phyloP scores from a whole-genome alignment of 1,140 invertebrate genomes.

The Hyles euphorbiae region DNA sequence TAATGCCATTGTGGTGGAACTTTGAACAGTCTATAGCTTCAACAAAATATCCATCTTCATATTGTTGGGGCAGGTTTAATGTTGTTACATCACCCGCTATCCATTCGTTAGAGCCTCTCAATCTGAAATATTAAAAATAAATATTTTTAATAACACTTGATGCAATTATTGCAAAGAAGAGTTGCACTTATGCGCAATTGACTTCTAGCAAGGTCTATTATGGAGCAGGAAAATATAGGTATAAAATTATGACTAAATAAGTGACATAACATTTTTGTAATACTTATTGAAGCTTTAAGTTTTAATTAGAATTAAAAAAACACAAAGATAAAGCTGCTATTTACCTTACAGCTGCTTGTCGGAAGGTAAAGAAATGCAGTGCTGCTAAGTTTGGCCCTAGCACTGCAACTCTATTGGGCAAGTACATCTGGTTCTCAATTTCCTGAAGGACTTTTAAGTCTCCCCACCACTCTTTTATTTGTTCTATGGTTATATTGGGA shows the following conservation, averaged over 20 bases:
- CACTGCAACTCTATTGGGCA: constrained; percentile 44
- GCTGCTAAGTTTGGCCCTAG: constrained; percentile 62
- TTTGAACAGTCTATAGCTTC: constrained; percentile 66
- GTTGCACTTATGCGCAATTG: no score
- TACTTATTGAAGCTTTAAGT: no score
- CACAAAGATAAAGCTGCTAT: no score
- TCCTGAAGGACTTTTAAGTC: constrained; percentile 58
- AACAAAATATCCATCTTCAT: constrained; percentile 50
- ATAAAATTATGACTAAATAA: no score
- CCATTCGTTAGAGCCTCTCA: constrained; percentile 51
- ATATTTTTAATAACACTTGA: no score
- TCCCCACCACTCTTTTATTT: constrained; percentile 52
- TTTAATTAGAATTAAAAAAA: no score
- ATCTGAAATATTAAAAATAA: constrained; percentile 33
- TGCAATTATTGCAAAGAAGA: no score
- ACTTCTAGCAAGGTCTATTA: no score
- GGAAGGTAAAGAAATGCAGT: constrained; percentile 59
- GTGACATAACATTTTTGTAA: no score
- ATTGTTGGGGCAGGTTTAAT: constrained; percentile 50
- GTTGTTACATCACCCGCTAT: constrained; percentile 38
- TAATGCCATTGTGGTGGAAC: constrained; percentile 56
- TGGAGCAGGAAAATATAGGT: no score
- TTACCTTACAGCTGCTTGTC: constrained; percentile 54
- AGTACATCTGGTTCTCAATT: constrained; percentile 55
- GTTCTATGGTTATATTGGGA: constrained; percentile 39